A percentile compares a stretch with the other conserved stretches of the same genome.
These are phyloP conservation scores for Drosophila melanosoma DNA, from an alignment of 2,888 invertebrate genomes.

Conservation along the genomic window DNA sequence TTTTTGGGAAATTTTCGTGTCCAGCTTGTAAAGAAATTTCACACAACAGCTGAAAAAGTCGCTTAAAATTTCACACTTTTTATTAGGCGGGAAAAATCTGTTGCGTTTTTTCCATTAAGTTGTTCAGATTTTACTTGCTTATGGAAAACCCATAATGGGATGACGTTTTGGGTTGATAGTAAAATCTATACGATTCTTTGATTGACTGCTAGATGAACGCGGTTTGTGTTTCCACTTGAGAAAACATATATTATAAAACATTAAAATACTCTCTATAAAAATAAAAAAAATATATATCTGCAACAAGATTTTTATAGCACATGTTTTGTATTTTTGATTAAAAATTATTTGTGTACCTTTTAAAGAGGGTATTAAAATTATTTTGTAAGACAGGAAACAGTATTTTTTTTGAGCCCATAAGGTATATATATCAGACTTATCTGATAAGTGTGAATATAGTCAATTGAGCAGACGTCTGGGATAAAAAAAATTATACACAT, in stretches of 20 bases:
- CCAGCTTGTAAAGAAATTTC: constrained; percentile 18
- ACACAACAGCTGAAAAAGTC: constrained; percentile 16
- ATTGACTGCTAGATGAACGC: background rate
- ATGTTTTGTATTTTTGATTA: background rate
- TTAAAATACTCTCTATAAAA: background rate
- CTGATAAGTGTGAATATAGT: background rate
- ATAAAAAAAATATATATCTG: background rate
- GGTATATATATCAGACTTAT: too few relatives aligned
- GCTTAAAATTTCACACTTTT: constrained; percentile 49
- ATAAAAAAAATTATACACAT: background rate
- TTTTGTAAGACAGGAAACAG: background rate
- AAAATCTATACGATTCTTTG: background rate
- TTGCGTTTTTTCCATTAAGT: background rate
- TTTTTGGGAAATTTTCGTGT: background rate
- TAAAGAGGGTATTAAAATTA: background rate
- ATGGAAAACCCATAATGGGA: background rate
- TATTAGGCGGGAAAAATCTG: background rate
- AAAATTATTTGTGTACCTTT: background rate
- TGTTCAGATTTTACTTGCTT: background rate
- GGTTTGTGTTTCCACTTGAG: background rate
- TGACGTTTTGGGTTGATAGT: background rate
- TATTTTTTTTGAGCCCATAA: background rate
- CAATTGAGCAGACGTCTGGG: background rate
- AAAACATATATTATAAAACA: background rate
- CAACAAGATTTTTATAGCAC: background rate